Evolutionary conservation across 2,113 vertebrate species (phyloP).

Genomic region (Ceyx cyanopectus): DNA sequence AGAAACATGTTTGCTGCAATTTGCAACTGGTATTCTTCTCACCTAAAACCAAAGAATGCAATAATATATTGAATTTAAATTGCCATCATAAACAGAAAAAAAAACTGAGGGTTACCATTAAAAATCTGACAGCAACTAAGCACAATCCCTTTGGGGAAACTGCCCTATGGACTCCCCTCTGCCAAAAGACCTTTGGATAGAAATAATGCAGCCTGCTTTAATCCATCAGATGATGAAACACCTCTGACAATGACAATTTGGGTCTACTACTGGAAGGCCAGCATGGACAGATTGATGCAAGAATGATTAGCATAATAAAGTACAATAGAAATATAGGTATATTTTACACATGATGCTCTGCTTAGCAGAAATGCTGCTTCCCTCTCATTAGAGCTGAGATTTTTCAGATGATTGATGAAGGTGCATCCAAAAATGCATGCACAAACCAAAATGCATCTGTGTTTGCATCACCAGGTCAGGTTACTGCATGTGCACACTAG

Average conservation of each 20-base stretch:
- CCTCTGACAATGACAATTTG: conserved; percentile 45
- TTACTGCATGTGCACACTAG: conserved; percentile 60
- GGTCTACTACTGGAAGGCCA: conserved; percentile 50
- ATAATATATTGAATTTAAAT: conserved; percentile 4
- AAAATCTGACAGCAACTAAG: conserved; percentile 30
- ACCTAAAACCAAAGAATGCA: conserved; percentile 79
- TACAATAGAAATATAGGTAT: conserved; percentile 1
- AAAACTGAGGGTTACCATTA: not conserved
- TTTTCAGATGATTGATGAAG: conserved; percentile 58
- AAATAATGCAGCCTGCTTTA: conserved; percentile 45
- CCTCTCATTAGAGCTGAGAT: conserved; percentile 5
- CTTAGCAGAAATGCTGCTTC: conserved; percentile 29
- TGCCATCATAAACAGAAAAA: not conserved
- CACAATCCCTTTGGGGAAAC: conserved; percentile 7
- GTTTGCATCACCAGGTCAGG: conserved; percentile 55
- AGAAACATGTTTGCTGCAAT: conserved; percentile 76
- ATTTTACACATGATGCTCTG: conserved; percentile 42
- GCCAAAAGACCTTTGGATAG: conserved; percentile 62
- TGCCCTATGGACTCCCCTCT: conserved; percentile 43
- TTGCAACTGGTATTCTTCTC: conserved; percentile 81
- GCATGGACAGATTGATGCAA: conserved; percentile 52
- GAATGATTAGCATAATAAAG: conserved; percentile 18
- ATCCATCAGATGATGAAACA: conserved; percentile 42
- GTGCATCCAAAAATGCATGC: conserved; percentile 62
- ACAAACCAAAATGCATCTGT: conserved; percentile 65